Base-by-base conservation (phyloP, 2,888 invertebrate genomes). In the Oscheius sp. region DNA sequence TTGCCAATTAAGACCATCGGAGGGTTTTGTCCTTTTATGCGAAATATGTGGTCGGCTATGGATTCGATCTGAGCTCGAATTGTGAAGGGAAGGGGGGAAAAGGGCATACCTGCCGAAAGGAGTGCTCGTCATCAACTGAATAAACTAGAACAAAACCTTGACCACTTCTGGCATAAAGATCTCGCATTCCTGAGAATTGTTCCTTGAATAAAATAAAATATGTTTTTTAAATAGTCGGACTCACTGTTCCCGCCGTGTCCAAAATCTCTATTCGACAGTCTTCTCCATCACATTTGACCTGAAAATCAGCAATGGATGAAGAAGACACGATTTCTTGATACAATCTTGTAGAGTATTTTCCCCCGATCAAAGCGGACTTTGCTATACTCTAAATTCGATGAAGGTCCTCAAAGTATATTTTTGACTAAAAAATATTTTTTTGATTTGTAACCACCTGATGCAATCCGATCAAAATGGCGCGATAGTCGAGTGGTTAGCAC, bases 171-270 rank as follows among this genome's bases (percentile, higher is more conserved):
- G 98, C 98, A 90, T 99, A 99, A 88, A 98, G 92, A 92, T 99
- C 98, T 89, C 99, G 92, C 98, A 99, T 99, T 85, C 98, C 98
- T 87, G 98, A 97, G 91, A 99, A 99, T 93, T 99, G 98, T 92
- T 99, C 98, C 83, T 83, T 45, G 49, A 81, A 56, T 27, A 16
- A 45, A 45, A 45, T 9, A 21, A 49, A 49, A 49, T 18, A 18
- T 18, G 18, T 7, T 6, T 46, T 64, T 63, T 13, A 43, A 41
- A 7, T 18, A 13, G 13, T 7, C 9, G 35, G 35, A 66, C 73
- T 21, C 91, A 94, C 94, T 89, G 98, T 99, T 90, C 98, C 98
- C 86, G 98, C 98, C 82, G 98, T 99, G 91, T 99, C 98, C 89
- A 99, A 92, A 88, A 98, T 98, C 92, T 99, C 98, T 88, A 99